A percentile compares a stretch with the other conserved stretches of the same genome.
These are phyloP conservation scores for Notiomystis cincta DNA, from an alignment of 2,113 vertebrate species.

Conservation along the genomic window DNA sequence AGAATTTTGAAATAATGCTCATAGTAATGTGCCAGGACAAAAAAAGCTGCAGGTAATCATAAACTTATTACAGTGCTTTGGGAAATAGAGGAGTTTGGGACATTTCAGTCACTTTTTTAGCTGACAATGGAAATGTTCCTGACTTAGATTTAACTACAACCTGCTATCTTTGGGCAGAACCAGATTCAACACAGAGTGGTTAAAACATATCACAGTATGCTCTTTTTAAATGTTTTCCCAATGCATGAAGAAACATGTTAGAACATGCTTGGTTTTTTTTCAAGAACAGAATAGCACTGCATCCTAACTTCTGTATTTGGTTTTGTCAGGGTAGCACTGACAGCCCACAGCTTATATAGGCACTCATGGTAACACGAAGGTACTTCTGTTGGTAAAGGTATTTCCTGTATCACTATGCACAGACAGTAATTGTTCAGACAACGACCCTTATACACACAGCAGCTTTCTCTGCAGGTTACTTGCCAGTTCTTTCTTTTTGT, in stretches of 20 bases:
- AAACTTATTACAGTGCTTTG: background rate
- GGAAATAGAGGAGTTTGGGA: background rate
- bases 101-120: background rate
- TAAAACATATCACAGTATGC: background rate
- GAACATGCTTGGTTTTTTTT: background rate
- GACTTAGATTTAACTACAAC: background rate
- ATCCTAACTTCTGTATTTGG: background rate
- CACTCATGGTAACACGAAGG: slow-evolving; percentile 7
- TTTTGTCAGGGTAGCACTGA: background rate
- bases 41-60: background rate
- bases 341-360: background rate
- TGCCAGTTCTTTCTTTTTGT: background rate
- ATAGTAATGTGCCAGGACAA: background rate
- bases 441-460: background rate
- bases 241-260: background rate
- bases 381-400: background rate
- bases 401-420: background rate
- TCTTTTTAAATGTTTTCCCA: background rate
- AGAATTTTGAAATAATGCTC: background rate
- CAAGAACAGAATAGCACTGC: background rate
- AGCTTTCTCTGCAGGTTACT: background rate
- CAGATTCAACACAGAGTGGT: background rate
- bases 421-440: background rate
- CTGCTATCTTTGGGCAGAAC: background rate
- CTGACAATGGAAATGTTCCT: background rate